Percentiles rank a stretch among this genome's conserved stretches.
Conservation (phyloP, 2,888 invertebrate genomes). For the Epinotia nisella region DNA sequence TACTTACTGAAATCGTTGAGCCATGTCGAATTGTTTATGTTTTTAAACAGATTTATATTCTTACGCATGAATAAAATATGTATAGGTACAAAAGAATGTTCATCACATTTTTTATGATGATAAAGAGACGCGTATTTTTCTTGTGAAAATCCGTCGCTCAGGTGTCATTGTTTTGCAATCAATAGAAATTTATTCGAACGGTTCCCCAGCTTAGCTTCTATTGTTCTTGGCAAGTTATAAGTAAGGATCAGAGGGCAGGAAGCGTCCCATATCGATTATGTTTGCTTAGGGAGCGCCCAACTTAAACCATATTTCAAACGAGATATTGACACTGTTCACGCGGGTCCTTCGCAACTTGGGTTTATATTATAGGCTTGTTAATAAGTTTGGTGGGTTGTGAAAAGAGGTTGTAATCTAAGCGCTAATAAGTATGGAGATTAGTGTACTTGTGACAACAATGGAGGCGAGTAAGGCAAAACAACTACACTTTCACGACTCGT, state of each 20-base stretch:
- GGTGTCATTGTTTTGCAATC: slow-evolving; percentile 32
- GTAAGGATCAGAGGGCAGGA: slow-evolving; percentile 45
- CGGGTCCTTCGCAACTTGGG: slow-evolving; percentile 3
- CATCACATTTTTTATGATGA: neutral
- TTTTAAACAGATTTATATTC: slow-evolving; percentile 10
- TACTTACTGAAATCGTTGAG: neutral
- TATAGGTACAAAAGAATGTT: neutral
- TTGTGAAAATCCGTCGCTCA: slow-evolving; percentile 18
- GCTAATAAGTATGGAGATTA: slow-evolving; percentile 6
- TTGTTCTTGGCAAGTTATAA: slow-evolving; percentile 46
- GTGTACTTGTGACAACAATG: neutral
- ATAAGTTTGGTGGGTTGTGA: slow-evolving; percentile 5
- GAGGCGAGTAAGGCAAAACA: neutral
- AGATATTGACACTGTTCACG: slow-evolving; percentile 42
- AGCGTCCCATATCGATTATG: slow-evolving; percentile 58
- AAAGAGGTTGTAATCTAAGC: slow-evolving; percentile 12
- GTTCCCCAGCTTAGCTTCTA: slow-evolving; percentile 29
- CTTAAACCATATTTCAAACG: slow-evolving; percentile 57
- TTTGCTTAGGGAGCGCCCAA: slow-evolving; percentile 62
- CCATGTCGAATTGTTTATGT: slow-evolving; percentile 10
- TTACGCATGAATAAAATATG: slow-evolving; percentile 4
- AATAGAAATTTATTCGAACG: slow-evolving; percentile 37
- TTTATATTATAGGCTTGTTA: slow-evolving; percentile 28
- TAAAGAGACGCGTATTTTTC: slow-evolving; percentile 10
- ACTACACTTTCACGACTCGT: neutral